Base-by-base conservation (phyloP, 2,113 vertebrate species). In the Seriola quinqueradiata region DNA sequence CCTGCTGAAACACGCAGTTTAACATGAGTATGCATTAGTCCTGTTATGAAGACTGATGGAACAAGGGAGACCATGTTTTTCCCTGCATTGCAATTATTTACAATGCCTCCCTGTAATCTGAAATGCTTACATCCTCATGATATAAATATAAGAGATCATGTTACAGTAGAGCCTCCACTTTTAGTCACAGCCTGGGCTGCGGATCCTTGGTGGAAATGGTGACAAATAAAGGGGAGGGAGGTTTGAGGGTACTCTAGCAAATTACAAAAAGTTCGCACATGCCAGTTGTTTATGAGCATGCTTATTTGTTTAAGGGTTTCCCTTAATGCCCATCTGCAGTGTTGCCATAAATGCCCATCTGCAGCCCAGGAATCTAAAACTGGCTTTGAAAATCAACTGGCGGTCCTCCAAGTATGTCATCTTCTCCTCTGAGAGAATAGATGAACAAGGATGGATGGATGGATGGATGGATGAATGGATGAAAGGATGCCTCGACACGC, bases 291-390 rank as follows among this genome's bases (percentile, higher is more conserved):
- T 85, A 86, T 83, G 67, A 57, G 70, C 70, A 50, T 66, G 76
- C 77, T 89, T 83, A 88, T 87, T 88, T 94, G 85, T 93, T 88
- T 89, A 87, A 90, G 79, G 80, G 74, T 79, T 82, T 79, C 81
- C 86, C 73, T 76, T 83, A 90, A 90, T 83, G 75, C 77, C 77
- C 84, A 80, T 80, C 87, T 86, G 81, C 72, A 81, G 28, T 44
- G 85, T 82, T 83, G 83, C 85, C 74, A 86, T 87, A 90, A 92
- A 92, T 67, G 91, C 77, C 90, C 90, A 90, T 88, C 89, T 90
- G 93, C 67, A 79, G 88, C 57, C 54, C 65, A 70, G 70, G 75
- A 89, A 85, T 83, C 68, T 60, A 52, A 83, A 85, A 82, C 75
- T 89, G 85, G 69, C 86, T 84, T 84, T 14, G 65, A 81, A 85